phyloP scores from a whole-genome alignment of 2,113 vertebrate genomes.

The Ondatra zibethicus region DNA sequence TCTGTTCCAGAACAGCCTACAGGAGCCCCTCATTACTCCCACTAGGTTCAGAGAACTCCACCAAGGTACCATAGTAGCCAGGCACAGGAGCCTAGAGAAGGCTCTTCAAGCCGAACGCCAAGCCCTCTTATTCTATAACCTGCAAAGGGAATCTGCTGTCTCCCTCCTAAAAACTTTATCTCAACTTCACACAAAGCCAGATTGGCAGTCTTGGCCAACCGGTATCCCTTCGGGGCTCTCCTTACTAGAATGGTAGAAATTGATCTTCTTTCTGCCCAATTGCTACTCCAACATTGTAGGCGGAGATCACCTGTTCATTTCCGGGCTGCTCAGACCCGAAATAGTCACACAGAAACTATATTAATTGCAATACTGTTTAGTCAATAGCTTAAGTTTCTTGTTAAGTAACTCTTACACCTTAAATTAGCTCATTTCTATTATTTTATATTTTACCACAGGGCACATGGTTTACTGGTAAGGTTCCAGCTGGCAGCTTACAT shows the following conservation, averaged over 20 bases:
- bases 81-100: not conserved
- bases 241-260: not conserved
- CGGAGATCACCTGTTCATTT: too few species aligned
- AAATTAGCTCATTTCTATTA: too few species aligned
- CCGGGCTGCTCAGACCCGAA: too few species aligned
- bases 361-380: too few species aligned
- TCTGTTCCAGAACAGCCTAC: not conserved
- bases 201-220: not conserved
- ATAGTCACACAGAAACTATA: too few species aligned
- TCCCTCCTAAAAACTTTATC: not conserved
- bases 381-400: too few species aligned
- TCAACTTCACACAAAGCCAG: not conserved
- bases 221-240: not conserved
- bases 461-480: too few species aligned
- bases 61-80: not conserved
- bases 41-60: not conserved
- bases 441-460: too few species aligned
- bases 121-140: too few species aligned
- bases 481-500: too few species aligned
- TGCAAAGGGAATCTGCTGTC: fast-evolving
- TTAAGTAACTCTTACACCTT: too few species aligned
- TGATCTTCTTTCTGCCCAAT: not conserved
- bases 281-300: not conserved
- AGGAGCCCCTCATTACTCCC: not conserved
- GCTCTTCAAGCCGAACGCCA: too few species aligned